A percentile compares a stretch with the other conserved stretches of the same genome.
Conservation (phyloP, 92 coral and sea anemone species). For the Metridium senile region DNA sequence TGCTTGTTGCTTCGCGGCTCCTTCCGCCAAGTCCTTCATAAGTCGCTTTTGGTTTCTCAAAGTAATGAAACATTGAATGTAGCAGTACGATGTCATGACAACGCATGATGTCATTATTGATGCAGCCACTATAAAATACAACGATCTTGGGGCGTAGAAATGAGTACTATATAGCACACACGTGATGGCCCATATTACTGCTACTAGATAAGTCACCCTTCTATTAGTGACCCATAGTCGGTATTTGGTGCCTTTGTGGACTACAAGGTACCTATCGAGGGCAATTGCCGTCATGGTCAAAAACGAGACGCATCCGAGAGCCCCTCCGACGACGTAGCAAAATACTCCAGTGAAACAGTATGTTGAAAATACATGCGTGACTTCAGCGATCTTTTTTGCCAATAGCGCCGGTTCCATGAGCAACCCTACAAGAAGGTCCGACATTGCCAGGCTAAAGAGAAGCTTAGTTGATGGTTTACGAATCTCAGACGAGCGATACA, state of each 20-base stretch:
- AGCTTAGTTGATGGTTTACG: conserved; percentile 37
- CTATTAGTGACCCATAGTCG: conserved; percentile 26
- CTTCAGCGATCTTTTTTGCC: conserved; percentile 31
- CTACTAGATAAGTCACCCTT: conserved; percentile 10
- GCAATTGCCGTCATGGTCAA: conserved; percentile 18
- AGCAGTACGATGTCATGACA: conserved; percentile 14
- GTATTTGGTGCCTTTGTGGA: conserved; percentile 29
- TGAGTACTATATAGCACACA: neutral
- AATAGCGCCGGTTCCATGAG: conserved; percentile 9
- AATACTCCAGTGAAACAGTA: conserved; percentile 16
- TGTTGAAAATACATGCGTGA: neutral
- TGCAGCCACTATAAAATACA: conserved; percentile 22
- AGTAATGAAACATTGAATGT: conserved; percentile 16
- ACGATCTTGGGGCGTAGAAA: conserved; percentile 3
- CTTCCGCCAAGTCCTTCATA: neutral
- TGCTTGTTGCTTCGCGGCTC: neutral
- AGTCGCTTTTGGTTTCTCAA: conserved; percentile 1
- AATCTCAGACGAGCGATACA: conserved; percentile 34
- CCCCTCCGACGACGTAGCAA: conserved; percentile 11
- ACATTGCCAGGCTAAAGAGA: conserved; percentile 33
- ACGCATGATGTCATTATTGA: neutral
- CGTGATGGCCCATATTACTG: conserved; percentile 15
- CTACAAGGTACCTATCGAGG: conserved; percentile 33
- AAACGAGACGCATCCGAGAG: conserved; percentile 18
- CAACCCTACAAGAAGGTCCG: conserved; percentile 36